A percentile compares a stretch with the other conserved stretches of the same genome.
phyloP scores from a whole-genome alignment of 53 echinoderm and acorn worm genomes.

The Patiria pectinifera region DNA sequence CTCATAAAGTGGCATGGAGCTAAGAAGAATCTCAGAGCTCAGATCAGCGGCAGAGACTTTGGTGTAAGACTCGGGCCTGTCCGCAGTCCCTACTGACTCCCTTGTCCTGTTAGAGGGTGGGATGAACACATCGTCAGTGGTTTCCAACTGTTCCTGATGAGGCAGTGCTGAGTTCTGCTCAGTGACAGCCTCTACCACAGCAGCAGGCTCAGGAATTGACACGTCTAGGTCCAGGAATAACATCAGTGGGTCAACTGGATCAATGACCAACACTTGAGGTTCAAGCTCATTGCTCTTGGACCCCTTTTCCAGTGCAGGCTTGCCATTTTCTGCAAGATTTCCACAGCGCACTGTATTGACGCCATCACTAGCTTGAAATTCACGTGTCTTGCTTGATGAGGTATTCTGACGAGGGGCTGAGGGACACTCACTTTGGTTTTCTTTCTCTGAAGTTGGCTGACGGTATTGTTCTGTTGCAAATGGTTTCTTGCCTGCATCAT shows the following conservation, averaged over 20 bases:
- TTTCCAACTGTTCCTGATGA: not conserved
- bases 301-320: not conserved
- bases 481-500: not conserved
- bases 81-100: not conserved
- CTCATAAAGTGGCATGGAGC: not conserved
- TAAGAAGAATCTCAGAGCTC: not conserved
- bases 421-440: not conserved
- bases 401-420: not conserved
- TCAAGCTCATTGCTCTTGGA: not conserved
- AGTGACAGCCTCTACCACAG: conserved; percentile 20
- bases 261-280: not conserved
- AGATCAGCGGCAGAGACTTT: not conserved
- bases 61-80: not conserved
- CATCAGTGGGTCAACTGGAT: not conserved
- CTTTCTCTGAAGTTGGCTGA: not conserved
- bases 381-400: not conserved
- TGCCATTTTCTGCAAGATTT: not conserved
- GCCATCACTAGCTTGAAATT: not conserved
- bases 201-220: conserved; percentile 35
- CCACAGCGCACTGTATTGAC: not conserved
- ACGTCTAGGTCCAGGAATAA: not conserved
- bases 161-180: not conserved
- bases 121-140: not conserved
- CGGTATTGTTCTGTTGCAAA: not conserved
- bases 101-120: not conserved